Evolutionary conservation across 2,797 vertebrate genomes (phyloP).

Genomic region (Schizopygopsis malacanthus): DNA sequence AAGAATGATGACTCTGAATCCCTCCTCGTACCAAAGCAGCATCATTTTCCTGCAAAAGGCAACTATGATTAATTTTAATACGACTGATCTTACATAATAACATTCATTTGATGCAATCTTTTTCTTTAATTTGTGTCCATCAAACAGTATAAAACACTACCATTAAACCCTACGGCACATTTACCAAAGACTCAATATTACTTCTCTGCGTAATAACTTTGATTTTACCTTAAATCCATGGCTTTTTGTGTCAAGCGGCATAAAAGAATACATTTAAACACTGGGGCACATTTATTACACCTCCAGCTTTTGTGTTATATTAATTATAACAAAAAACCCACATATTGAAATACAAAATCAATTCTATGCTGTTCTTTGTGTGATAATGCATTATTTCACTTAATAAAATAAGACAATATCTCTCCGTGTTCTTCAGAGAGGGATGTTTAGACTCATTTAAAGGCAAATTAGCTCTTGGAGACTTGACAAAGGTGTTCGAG

Average conservation of each 20-base stretch:
- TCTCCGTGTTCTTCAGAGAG: background rate
- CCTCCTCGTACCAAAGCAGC: slow-evolving; percentile 93
- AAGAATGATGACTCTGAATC: slow-evolving; percentile 91
- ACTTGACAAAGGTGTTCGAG: slow-evolving; percentile 6
- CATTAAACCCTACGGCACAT: background rate
- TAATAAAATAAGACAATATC: background rate
- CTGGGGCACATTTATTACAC: background rate
- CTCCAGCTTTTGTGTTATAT: background rate
- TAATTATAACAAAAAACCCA: background rate
- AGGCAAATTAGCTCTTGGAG: slow-evolving; percentile 12
- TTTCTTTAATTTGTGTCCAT: background rate
- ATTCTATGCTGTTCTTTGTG: background rate
- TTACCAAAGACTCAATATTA: background rate
- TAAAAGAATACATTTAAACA: slow-evolving; percentile 4
- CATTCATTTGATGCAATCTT: background rate
- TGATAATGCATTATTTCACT: background rate
- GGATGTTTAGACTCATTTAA: slow-evolving; percentile 7
- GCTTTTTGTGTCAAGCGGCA: background rate
- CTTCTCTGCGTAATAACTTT: background rate
- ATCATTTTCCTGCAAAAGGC: slow-evolving; percentile 91
- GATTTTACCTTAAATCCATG: background rate
- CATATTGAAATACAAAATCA: background rate
- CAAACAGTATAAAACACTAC: background rate
- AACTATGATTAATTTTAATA: background rate
- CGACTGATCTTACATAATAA: background rate